These are phyloP conservation scores for Paradisaea rubra DNA, from an alignment of 2,113 vertebrate genomes.

Conservation along the genomic window DNA sequence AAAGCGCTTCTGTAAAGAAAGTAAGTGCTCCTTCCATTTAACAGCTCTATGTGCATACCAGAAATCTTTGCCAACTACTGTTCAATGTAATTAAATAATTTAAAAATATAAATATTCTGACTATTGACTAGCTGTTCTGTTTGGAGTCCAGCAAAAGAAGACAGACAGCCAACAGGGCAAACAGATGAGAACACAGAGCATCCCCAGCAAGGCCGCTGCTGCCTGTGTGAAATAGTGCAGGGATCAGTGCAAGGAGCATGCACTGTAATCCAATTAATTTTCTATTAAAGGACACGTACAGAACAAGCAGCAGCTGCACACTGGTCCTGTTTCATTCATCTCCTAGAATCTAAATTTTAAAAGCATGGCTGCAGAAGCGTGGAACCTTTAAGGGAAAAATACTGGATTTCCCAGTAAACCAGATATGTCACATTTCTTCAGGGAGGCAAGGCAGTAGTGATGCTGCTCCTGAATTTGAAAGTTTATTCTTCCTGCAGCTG, in stretches of 20 bases:
- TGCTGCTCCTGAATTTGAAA: neutral
- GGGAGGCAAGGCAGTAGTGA: accelerated
- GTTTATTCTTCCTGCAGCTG: neutral
- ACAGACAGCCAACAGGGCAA: neutral
- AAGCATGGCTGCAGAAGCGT: neutral
- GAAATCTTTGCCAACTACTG: neutral
- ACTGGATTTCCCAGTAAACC: neutral
- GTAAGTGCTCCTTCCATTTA: neutral
- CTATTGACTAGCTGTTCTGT: slow-evolving; percentile 13
- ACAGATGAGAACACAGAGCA: neutral
- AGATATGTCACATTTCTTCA: neutral
- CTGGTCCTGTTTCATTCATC: neutral
- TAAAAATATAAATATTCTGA: slow-evolving; percentile 18
- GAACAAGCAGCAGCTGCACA: neutral
- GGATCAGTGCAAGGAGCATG: neutral
- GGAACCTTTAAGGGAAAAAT: neutral
- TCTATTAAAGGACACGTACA: neutral
- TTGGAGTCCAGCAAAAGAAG: neutral
- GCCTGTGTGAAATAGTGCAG: neutral
- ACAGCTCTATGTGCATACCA: neutral
- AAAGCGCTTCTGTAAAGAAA: neutral
- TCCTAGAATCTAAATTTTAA: neutral
- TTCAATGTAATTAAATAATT: slow-evolving; percentile 8
- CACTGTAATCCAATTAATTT: slow-evolving; percentile 25
- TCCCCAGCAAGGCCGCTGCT: accelerated